Base-by-base conservation (phyloP, 2,797 vertebrate species). In the Propithecus deckenii region DNA sequence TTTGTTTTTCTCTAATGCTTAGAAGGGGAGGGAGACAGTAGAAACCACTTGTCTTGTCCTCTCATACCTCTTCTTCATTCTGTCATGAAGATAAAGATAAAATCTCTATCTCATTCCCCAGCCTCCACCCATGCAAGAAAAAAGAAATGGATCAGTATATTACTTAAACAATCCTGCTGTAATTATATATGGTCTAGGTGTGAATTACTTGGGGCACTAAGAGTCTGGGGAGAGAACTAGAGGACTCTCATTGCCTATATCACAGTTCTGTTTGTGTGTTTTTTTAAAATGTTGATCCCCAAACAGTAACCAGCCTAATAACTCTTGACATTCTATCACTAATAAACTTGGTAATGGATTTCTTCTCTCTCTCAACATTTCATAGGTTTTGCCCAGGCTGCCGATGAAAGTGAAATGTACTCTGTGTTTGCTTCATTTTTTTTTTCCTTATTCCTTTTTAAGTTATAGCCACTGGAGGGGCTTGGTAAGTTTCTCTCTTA, bases 401-500 rank as follows among this genome's bases (percentile, higher is more conserved):
- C 75, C 93, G 85, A 55, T 74, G 94, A 89, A 87, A 91, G 25
- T 14, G 61, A 87, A 93, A 76, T 50, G 46, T 25, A 38, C 4
- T 80, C 57, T 96, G 25, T 15, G 8, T 86, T 63, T 81, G 17
- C 35, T 32, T 80, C 32, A 15, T 89, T 13, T 61, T 83, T 65
- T 81, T 72, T 23, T 0, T 28, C 57, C 90, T 78, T 48, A 7
- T 92, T 93, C 85, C 92, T 91, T 96, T 79, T 95, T 15, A 98
- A 95, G 96, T 97, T 75, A 76, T 52, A 91, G 93, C 96, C 96
- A 96, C 91, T 96, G 93, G 89, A 98, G 95, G 95, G 72, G 76
- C 96, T 97, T 97, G 97, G 97, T 97, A 97, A 74, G 94, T 96
- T 98, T 95, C 75, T 43, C 86, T 97, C 98, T 98, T 98, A 96